A percentile compares a stretch with the other conserved stretches of the same genome.
phyloP scores from a whole-genome alignment of 1,140 invertebrate species.

The Potamilus streckersoni region DNA sequence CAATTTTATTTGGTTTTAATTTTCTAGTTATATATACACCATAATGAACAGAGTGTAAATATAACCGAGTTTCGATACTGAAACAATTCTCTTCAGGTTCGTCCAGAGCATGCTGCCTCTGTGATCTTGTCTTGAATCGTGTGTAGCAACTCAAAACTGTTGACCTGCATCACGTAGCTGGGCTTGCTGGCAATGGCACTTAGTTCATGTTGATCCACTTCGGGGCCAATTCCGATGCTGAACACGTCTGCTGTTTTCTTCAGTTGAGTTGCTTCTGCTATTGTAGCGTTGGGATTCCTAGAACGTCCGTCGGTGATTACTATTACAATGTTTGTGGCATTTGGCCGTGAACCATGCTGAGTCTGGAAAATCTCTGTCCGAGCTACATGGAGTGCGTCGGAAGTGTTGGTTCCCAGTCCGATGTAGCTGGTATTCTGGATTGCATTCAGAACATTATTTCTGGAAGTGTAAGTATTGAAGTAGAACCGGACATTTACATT shows the following conservation, averaged over 20 bases:
- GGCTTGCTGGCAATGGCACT: conserved; percentile 24
- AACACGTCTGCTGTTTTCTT: conserved; percentile 20
- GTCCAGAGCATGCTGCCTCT: conserved; percentile 27
- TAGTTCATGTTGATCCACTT: conserved; percentile 29
- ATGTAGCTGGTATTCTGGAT: conserved; percentile 25
- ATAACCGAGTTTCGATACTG: too few species aligned
- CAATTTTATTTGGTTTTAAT: too few species aligned
- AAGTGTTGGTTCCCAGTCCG: conserved; percentile 22
- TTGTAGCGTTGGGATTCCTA: conserved; percentile 9
- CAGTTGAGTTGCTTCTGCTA: conserved; percentile 15
- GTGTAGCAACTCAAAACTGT: conserved; percentile 23
- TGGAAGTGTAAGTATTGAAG: conserved; percentile 25
- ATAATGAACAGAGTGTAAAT: too few species aligned
- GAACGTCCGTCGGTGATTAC: conserved; percentile 37
- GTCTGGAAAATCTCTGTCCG: conserved; percentile 14
- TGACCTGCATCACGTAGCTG: conserved; percentile 22
- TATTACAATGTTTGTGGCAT: conserved; percentile 23
- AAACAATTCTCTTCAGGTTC: background rate
- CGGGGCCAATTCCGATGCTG: conserved; percentile 32
- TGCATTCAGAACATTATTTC: conserved; percentile 14
- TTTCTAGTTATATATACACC: too few species aligned
- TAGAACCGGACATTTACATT: conserved; percentile 16
- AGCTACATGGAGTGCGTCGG: conserved; percentile 1
- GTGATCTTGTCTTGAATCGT: conserved; percentile 22
- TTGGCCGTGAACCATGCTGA: conserved; percentile 17